Conservation (phyloP, 2,888 invertebrate species). For the Mythimna ferrago region DNA sequence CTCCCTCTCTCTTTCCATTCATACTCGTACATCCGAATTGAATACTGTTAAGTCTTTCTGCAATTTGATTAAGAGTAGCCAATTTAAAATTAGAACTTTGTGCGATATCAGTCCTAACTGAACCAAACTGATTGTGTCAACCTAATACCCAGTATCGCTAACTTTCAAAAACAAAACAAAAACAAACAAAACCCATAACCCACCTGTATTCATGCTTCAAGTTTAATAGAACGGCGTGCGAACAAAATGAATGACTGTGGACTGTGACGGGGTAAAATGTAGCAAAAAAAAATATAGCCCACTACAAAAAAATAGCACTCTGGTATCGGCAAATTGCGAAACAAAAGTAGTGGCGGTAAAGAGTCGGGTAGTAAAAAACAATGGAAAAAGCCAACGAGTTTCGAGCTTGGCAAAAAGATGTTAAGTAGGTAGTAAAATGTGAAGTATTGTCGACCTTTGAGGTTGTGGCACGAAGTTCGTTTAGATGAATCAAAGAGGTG, state of each 20-base stretch:
- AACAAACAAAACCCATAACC: constrained; percentile 6
- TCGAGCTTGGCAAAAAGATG: constrained; percentile 40
- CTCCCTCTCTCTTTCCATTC: no score
- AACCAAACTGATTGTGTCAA: not conserved
- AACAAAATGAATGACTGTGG: constrained; percentile 78
- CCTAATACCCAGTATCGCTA: constrained; percentile 9
- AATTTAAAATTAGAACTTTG: not conserved
- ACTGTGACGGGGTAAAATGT: constrained; percentile 75
- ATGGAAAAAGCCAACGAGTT: constrained; percentile 47
- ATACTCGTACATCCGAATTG: no score
- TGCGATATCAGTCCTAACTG: not conserved
- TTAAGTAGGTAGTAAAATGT: constrained; percentile 49
- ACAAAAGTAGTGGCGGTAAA: constrained; percentile 79
- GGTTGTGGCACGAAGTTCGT: constrained; percentile 25
- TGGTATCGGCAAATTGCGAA: constrained; percentile 79
- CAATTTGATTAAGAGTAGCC: not conserved
- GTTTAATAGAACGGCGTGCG: constrained; percentile 76
- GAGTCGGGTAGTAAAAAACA: constrained; percentile 55
- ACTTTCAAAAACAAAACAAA: constrained; percentile 7
- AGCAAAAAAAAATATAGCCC: constrained; percentile 66
- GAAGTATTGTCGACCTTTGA: constrained; percentile 43
- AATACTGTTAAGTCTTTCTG: no score
- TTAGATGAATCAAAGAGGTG: constrained; percentile 22
- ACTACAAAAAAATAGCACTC: constrained; percentile 67
- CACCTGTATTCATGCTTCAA: constrained; percentile 68